Base-by-base conservation (phyloP, 2,797 vertebrate species). In the Dicrostonyx torquatus region DNA sequence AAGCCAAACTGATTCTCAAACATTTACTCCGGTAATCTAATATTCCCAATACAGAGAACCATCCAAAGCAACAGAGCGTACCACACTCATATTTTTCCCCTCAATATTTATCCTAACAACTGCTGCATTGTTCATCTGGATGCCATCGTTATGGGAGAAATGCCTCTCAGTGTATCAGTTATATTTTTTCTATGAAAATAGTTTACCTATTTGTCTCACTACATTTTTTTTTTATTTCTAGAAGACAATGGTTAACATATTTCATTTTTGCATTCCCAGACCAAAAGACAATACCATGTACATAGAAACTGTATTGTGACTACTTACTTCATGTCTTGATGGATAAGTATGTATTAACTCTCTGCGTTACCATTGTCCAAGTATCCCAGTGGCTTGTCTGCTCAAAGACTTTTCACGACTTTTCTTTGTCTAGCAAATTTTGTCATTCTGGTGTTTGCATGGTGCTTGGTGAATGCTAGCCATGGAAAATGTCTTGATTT, bases 161-260 rank as follows among this genome's bases (percentile, higher is more conserved):
- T 26, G 10, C 3, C 53, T 90, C 31, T 85, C 48, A 5, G 75
- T 80, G 62, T 7, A 77, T 22, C 3, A 29, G 45, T 48, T 75
- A 58, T 37, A 50, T 50, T 55, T 92, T 73, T 58, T 55, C 26
- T 22, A 2, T 72, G 26, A 62, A 43, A 93, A 45, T 37, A 45
- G 0, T 62, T 82, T 70, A 43, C 20, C 40, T 87, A n/a, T 50
- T 22, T 78, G 4, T 73, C 26, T 91, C 50, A 73, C 34, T 76
- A 48, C 15, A 60, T 90, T 88, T 62, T 91, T 90, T 88, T 62
- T 91, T 48, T 94, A 79, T 95, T 53, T 10, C 93, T 79, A 48
- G 37, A 82, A 94, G 26, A 55, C 55, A 7, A 9, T 78, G 7
- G 64, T 92, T 13, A 18, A 48, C 76, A 26, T 70, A 22, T 87